phyloP scores from a whole-genome alignment of 1,140 invertebrate species.

The Brachionus rotundiformis region DNA sequence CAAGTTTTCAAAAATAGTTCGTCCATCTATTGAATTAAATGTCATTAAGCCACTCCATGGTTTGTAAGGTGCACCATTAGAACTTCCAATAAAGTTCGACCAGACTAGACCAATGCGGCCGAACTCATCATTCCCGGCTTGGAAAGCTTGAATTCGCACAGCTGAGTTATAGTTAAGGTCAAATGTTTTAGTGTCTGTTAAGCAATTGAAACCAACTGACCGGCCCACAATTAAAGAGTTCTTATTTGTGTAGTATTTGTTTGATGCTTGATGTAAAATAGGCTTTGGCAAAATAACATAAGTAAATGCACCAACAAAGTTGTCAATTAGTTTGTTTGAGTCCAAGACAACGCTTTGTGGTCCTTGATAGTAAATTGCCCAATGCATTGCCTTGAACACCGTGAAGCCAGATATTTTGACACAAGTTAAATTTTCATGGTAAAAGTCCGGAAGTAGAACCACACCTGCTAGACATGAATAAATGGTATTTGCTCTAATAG shows the following conservation, averaged over 20 bases:
- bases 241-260: constrained; percentile 10
- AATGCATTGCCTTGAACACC: constrained; percentile 31
- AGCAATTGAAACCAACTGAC: neutral
- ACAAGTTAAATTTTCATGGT: constrained; percentile 53
- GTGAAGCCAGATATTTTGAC: constrained; percentile 10
- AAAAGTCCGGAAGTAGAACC: neutral
- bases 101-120: constrained; percentile 54
- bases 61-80: constrained; percentile 56
- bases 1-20: neutral
- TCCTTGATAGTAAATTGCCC: constrained; percentile 37
- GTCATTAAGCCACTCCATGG: constrained; percentile 52
- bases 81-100: constrained; percentile 55
- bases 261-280: neutral
- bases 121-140: neutral
- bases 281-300: neutral
- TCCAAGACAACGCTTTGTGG: neutral
- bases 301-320: neutral
- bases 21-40: neutral
- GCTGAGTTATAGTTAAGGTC: constrained; percentile 23
- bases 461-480: constrained; percentile 4
- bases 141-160: neutral
- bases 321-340: constrained; percentile 15
- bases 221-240: constrained; percentile 18
- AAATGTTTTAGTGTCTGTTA: neutral
- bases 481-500: constrained; percentile 54